phyloP scores from a whole-genome alignment of 92 coral and sea anemone genomes.

The Virgularia gustaviana region DNA sequence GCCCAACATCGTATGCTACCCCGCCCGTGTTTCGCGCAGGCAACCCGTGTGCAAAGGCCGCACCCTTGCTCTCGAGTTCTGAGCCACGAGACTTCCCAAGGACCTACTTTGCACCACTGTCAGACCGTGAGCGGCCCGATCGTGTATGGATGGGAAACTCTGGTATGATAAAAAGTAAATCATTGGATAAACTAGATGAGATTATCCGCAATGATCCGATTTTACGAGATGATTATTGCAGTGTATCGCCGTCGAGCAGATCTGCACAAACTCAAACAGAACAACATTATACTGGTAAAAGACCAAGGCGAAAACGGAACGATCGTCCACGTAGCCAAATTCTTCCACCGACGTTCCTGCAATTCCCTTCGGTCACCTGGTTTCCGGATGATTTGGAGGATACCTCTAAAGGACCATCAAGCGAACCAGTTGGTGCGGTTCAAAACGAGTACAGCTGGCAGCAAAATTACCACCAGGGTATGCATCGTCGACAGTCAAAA shows the following conservation, averaged over 20 bases:
- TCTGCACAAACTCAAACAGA: constrained; percentile 34
- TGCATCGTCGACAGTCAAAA: constrained; percentile 9
- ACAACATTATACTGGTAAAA: not conserved
- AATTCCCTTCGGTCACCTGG: constrained; percentile 32
- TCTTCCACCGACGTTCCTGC: constrained; percentile 31
- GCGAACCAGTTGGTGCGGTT: not conserved
- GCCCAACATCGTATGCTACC: not conserved
- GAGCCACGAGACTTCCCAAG: constrained; percentile 4
- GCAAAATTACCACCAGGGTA: constrained; percentile 8
- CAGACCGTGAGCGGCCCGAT: constrained; percentile 10
- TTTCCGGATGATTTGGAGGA: constrained; percentile 6
- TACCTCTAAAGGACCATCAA: not conserved
- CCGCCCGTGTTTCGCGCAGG: not conserved
- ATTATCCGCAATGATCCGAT: constrained; percentile 35
- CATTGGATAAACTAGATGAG: constrained; percentile 34
- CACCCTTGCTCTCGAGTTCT: constrained; percentile 3
- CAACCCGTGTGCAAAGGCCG: constrained; percentile 10
- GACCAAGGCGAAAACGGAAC: constrained; percentile 30
- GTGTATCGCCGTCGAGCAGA: constrained; percentile 3
- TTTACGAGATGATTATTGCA: constrained; percentile 24
- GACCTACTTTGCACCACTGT: constrained; percentile 24
- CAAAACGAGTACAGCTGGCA: not conserved
- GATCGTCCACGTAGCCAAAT: constrained; percentile 39
- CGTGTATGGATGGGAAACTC: constrained; percentile 13
- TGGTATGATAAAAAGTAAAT: constrained; percentile 35